Conservation (phyloP, 2,113 vertebrate genomes). For the Mixornis gularis region DNA sequence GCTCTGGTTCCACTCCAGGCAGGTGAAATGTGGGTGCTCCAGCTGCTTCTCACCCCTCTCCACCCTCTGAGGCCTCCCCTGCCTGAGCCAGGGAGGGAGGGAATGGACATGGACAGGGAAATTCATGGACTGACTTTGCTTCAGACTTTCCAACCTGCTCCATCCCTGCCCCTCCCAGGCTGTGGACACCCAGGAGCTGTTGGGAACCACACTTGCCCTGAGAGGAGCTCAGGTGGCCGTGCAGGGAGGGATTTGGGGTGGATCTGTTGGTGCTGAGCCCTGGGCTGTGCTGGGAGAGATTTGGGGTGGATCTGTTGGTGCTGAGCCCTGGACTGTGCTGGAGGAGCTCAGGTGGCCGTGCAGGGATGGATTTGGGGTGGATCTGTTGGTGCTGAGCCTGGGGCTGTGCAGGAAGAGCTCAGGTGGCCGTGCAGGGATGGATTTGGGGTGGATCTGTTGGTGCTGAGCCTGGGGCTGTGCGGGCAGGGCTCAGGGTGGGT, state of each 20-base stretch:
- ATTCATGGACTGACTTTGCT: neutral
- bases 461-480: neutral
- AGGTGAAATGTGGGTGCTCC: neutral
- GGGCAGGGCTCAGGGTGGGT: neutral
- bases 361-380: no score
- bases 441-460: neutral
- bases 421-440: no score
- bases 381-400: no score
- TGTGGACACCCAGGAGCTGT: neutral
- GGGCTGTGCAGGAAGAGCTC: no score
- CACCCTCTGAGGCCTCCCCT: neutral
- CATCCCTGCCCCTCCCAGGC: neutral
- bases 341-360: no score
- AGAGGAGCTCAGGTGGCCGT: no score
- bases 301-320: no score
- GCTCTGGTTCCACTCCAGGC: neutral
- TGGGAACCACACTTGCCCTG: neutral
- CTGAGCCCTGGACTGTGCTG: no score
- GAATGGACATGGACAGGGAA: neutral
- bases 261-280: no score
- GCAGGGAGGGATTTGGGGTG: no score
- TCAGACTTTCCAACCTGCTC: fast-evolving
- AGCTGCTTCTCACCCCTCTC: neutral
- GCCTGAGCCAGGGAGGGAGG: neutral
- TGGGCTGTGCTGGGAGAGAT: no score